Evolutionary conservation across 2,797 vertebrate genomes (phyloP).

Genomic region (Distichodus sexfasciatus): DNA sequence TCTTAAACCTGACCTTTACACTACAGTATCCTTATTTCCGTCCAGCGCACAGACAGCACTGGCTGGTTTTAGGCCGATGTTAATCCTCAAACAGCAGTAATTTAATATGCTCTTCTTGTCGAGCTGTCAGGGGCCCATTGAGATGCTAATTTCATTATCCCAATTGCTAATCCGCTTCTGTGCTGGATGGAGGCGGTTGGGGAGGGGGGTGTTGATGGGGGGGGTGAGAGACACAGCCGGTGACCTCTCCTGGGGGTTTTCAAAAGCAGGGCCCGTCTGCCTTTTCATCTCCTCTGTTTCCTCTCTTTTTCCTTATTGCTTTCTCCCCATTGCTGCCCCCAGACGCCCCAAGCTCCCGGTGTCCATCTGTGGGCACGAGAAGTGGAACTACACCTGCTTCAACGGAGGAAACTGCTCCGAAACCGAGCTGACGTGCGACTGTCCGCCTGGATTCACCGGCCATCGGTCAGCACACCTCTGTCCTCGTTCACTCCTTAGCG

Average conservation of each 20-base stretch:
- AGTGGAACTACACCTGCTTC: constrained; percentile 86
- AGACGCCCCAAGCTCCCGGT: constrained; percentile 78
- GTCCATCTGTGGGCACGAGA: constrained; percentile 80
- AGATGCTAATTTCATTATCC: constrained; percentile 60
- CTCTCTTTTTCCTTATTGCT: constrained; percentile 4
- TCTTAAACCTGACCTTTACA: background rate
- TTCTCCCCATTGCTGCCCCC: constrained; percentile 10
- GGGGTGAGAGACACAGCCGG: background rate
- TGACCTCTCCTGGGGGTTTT: constrained; percentile 4
- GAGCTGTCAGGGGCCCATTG: constrained; percentile 47
- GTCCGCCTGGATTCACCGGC: constrained; percentile 80
- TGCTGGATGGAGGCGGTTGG: constrained; percentile 20
- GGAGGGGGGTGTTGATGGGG: background rate
- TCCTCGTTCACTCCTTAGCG: constrained; percentile 1
- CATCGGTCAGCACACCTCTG: constrained; percentile 74
- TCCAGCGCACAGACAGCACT: background rate
- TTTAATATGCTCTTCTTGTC: constrained; percentile 47
- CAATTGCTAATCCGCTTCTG: constrained; percentile 58
- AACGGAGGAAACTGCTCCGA: constrained; percentile 86
- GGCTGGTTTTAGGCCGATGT: background rate
- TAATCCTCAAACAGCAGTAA: constrained; percentile 16
- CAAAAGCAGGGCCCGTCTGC: constrained; percentile 1
- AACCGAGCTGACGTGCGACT: constrained; percentile 71
- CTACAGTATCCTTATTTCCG: background rate
- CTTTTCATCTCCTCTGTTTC: constrained; percentile 36